A percentile compares a stretch with the other conserved stretches of the same genome.
Conservation (phyloP, 2,888 invertebrate genomes). For the Drosophila leonis region DNA sequence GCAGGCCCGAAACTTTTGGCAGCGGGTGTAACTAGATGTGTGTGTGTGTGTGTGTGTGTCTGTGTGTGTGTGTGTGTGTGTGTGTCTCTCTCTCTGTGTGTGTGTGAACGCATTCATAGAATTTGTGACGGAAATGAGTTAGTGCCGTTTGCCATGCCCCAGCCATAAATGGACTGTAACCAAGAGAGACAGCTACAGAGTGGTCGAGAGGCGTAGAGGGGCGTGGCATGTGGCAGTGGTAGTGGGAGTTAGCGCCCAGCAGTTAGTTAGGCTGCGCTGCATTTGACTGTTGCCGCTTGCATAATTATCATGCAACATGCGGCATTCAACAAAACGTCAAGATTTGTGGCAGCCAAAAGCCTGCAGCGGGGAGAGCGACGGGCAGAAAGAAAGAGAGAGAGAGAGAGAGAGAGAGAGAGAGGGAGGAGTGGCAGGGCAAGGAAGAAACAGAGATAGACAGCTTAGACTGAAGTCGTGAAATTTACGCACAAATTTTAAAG, state of each 20-base stretch:
- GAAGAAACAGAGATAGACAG: not conserved
- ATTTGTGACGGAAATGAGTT: constrained; percentile 79
- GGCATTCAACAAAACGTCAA: constrained; percentile 21
- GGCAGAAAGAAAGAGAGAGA: not conserved
- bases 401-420: not conserved
- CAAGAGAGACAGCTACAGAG: not conserved
- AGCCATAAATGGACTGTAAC: constrained; percentile 41
- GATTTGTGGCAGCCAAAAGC: constrained; percentile 39
- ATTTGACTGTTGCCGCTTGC: constrained; percentile 65
- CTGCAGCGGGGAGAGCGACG: not conserved
- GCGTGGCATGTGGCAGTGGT: not conserved
- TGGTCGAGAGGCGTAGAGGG: not conserved
- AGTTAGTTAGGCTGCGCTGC: constrained; percentile 31
- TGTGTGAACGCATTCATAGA: constrained; percentile 63
- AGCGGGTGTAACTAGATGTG: too few species aligned
- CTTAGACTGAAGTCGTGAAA: constrained; percentile 52
- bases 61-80: constrained; percentile 6
- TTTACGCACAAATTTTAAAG: constrained; percentile 56
- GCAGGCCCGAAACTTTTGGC: constrained; percentile 26
- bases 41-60: not conserved
- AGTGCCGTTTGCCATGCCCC: constrained; percentile 70
- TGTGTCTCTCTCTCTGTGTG: too few species aligned
- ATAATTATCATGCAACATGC: constrained; percentile 77
- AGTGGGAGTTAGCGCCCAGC: constrained; percentile 49
- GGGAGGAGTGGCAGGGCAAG: not conserved